Evolutionary conservation across 2,888 invertebrate species (phyloP), one percentile per base, ranked within the genome.

Genomic region (Dynastes tityus): DNA sequence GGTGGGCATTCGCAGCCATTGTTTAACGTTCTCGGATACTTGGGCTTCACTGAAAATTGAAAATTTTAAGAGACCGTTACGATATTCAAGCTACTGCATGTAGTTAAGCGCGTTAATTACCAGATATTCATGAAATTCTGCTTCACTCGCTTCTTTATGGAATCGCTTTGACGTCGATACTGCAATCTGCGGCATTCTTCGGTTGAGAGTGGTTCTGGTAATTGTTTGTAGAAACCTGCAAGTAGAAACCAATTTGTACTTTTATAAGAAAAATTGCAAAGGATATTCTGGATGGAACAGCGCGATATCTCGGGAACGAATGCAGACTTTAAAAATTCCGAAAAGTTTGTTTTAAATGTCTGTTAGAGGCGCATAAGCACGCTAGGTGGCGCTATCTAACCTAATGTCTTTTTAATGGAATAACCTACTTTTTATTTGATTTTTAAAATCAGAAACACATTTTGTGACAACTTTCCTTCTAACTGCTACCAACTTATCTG

Each of bases 1-100:
- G 51, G 94, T 92, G 1, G 94, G 93, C 85, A 92, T 91, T 79
- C 92, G 90, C 78, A 94, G 89, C 89, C 92, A 91, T 84, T 92
- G 91, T 73, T 92, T 89, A 27, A 93, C 92, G 80, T 91, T 91
- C 82, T 92, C 91, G 73, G 92, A 91, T 77, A 94, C 90, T 81
- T 92, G 91, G 70, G 92, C 91, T 84, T 93, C 92, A 86, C 93
- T 93, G 64, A 90, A 89, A 64, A 64, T 76, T 11, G n/a, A 27
- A 9, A 8, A 37, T 11, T 29, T 67, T 45, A 78, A 49, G 49
- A 27, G 37, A 22, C 32, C 22, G 27, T 22, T 53, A 53, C 49
- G 22, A 37, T 37, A 37, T 37, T 5, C 32, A 37, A 37, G 32
- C 2, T n/a, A 63, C 13, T 40, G 6, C 16, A 11, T 2, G 11